Evolutionary conservation across 2,113 vertebrate genomes (phyloP), one percentile per base, ranked within the genome.

Genomic region (Scopus umbretta): DNA sequence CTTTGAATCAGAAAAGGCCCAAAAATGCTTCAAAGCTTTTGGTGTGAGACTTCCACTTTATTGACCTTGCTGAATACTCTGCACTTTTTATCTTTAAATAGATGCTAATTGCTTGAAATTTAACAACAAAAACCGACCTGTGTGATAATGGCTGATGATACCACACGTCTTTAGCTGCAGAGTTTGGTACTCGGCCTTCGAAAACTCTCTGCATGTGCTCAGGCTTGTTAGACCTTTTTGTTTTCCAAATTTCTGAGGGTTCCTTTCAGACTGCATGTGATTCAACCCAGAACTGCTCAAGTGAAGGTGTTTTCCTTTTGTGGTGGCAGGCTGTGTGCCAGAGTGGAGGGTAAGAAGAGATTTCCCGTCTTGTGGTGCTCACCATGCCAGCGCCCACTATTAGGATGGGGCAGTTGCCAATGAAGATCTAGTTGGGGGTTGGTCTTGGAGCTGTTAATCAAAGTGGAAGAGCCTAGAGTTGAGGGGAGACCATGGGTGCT

Each of bases 101-200:
- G 26, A 22, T 61, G 29, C 20, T 34, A 87, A 68, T 63, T 63
- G 7, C 40, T 67, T 76, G 52, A 61, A 36, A 47, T 36, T 22
- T 45, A 52, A 66, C 79, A 80, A 1, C 4, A 32, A 56, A 63
- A 45, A 2, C 0, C 0, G 0, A 19, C 8, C 26, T 2, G 0
- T 47, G 15, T 30, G 10, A 30, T 56, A 43, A 32, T 45, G 42
- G 5, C 21, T 59, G 32, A 20, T 2, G 11, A 27, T 75, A 25
- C 29, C 16, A 5, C 5, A 1, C 67, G 29, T 67, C 22, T 45
- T 52, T 70, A 75, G 23, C 22, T 80, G 40, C 21, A 49, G 36
- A n/a, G 34, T 68, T 73, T 84, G 36, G 19, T 79, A 63, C 25
- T 88, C 4, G 59, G 42, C 38, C 40, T 82, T 68, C 43, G 47